These are phyloP conservation scores for Paguma larvata DNA, from an alignment of 2,797 vertebrate species.

Conservation along the genomic window DNA sequence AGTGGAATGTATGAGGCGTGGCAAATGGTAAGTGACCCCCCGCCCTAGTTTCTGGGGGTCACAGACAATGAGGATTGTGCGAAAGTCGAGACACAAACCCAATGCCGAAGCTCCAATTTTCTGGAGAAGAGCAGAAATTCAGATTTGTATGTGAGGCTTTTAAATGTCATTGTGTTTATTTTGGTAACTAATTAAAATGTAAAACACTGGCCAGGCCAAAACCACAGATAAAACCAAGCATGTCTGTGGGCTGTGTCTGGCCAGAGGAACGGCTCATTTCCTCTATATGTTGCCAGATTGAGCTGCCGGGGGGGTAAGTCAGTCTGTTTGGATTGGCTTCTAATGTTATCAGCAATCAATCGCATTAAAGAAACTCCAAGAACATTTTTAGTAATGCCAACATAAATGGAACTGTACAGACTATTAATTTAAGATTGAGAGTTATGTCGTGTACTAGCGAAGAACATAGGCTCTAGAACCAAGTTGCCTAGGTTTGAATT, in stretches of 20 bases:
- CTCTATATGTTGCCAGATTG: not conserved
- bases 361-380: not conserved
- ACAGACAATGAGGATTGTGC: not conserved
- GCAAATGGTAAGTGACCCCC: not conserved
- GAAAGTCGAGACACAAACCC: not conserved
- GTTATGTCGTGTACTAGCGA: not conserved
- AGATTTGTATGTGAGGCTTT: constrained; percentile 22
- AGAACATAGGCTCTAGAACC: not conserved
- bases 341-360: not conserved
- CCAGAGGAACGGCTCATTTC: constrained; percentile 4
- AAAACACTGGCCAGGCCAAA: constrained; percentile 57
- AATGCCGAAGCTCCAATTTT: not conserved
- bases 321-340: constrained; percentile 30
- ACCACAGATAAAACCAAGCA: constrained; percentile 49
- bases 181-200: constrained; percentile 76
- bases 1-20: not conserved
- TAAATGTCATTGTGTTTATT: constrained; percentile 56
- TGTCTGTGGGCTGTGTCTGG: not conserved
- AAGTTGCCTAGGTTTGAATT: not conserved
- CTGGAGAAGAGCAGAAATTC: constrained; percentile 21
- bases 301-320: constrained; percentile 18
- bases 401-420: not conserved
- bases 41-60: not conserved
- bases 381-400: constrained; percentile 11
- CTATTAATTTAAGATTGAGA: not conserved